Percentiles rank a stretch among this genome's conserved stretches.
These are phyloP conservation scores for Actias luna DNA, from an alignment of 2,888 invertebrate genomes.

Conservation along the genomic window DNA sequence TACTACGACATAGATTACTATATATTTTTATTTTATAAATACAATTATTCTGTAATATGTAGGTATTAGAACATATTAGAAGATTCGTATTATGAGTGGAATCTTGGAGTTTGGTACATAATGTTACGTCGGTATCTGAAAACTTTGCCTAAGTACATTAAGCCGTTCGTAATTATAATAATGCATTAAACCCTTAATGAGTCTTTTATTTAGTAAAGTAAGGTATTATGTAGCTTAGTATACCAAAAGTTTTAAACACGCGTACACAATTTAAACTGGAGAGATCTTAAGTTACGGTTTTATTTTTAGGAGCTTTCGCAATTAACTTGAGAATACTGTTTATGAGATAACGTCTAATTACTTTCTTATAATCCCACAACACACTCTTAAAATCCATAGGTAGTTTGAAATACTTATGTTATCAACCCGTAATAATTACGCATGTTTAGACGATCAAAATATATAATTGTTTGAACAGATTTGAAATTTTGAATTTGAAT, in stretches of 20 bases:
- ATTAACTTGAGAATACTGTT: not conserved
- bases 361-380: not conserved
- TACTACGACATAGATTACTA: too few relatives aligned
- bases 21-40: not conserved
- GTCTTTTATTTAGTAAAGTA: conserved; percentile 7
- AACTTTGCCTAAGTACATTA: conserved; percentile 24
- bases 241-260: conserved; percentile 9
- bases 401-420: too few relatives aligned
- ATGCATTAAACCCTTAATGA: conserved; percentile 10
- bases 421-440: not conserved
- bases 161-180: conserved; percentile 16
- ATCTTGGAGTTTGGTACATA: conserved; percentile 30
- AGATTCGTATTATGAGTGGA: not conserved
- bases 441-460: too few relatives aligned
- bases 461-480: too few relatives aligned
- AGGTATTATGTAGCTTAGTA: conserved; percentile 4
- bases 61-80: not conserved
- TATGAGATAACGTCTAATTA: not conserved
- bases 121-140: conserved; percentile 24
- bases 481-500: too few relatives aligned
- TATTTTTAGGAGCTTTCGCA: not conserved
- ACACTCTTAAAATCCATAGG: not conserved
- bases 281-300: not conserved
- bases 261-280: not conserved
- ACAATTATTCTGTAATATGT: not conserved